Evolutionary conservation across 2,888 invertebrate species (phyloP), one percentile per base, ranked within the genome.

Genomic region (Oscheius onirici): DNA sequence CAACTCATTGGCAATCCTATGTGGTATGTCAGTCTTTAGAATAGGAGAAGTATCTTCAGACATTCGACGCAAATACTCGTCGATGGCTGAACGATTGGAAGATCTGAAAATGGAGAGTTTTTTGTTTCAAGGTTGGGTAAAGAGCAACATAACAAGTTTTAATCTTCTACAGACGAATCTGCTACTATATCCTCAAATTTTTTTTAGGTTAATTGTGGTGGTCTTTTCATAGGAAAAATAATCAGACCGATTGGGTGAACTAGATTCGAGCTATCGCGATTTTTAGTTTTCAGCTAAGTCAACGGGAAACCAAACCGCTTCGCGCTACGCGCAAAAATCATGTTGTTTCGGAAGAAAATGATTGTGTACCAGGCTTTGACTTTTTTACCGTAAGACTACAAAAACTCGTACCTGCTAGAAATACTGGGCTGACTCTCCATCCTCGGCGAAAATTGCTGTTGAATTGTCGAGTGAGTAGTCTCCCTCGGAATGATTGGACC

Each of bases 1-100:
- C 57, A 79, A 58, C 43, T 79, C 79, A 26, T 72, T 79, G 43
- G 77, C 77, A 24, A 79, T 75, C 20, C 71, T 63, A 52, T 73
- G 75, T 0, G 76, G 77, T 68, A 76, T 74, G 26, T 78, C 78
- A 26, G 71, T 70, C 15, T 73, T 65, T 0, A 75, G 24, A 13
- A 65, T 46, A 2, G 72, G 66, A 13, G 69, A 49, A 5, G 51
- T 51, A 5, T 76, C 76, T 26, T 67, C 69, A n/a, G 52, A 61
- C 26, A 69, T 51, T 20, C 68, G 54, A 5, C 68, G 46, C 26
- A 68, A 40, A 41, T 72, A 68, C 24, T 67, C 68, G 54, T 72
- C 72, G 3, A 72, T 15, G 15, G 67, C 28, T 17, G 68, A 68
- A n/a, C 63, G 69, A 28, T 75, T 76, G 13, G 78, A 78, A 2